These are phyloP conservation scores for Arbacia lixula DNA, from an alignment of 53 echinoderm and acorn worm genomes.

Conservation along the genomic window DNA sequence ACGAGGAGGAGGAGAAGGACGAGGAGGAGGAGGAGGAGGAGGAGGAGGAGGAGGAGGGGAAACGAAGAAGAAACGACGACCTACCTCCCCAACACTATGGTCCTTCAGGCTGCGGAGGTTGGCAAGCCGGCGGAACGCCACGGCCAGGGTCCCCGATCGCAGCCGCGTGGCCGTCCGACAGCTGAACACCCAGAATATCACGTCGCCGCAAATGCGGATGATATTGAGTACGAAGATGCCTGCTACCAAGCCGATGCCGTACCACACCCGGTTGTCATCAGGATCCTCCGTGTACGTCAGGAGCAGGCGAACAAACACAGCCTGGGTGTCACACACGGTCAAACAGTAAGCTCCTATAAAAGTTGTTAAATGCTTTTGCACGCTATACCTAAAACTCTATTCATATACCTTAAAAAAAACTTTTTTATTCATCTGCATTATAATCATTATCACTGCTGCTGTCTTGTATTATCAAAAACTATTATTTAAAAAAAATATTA, in stretches of 20 bases:
- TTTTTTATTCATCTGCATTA: not conserved
- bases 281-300: constrained; percentile 62
- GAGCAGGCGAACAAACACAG: constrained; percentile 60
- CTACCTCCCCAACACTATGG: constrained; percentile 79
- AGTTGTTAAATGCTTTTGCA: too few species aligned
- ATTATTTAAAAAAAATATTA: too few species aligned
- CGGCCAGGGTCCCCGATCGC: constrained; percentile 58
- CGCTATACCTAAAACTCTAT: too few species aligned
- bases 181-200: constrained; percentile 69
- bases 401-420: not conserved
- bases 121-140: constrained; percentile 70
- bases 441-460: not conserved
- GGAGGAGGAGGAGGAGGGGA: too few species aligned
- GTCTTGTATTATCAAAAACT: not conserved
- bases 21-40: not conserved
- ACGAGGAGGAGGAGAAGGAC: not conserved
- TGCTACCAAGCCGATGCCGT: constrained; percentile 62
- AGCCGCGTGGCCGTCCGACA: constrained; percentile 72
- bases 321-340: constrained; percentile 43
- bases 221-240: constrained; percentile 56
- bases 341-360: too few species aligned
- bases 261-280: constrained; percentile 45
- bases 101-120: constrained; percentile 75
- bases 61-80: not conserved
- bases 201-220: constrained; percentile 43